Evolutionary conservation across 2,113 vertebrate species (phyloP).

Genomic region (Accipiter virgatus): DNA sequence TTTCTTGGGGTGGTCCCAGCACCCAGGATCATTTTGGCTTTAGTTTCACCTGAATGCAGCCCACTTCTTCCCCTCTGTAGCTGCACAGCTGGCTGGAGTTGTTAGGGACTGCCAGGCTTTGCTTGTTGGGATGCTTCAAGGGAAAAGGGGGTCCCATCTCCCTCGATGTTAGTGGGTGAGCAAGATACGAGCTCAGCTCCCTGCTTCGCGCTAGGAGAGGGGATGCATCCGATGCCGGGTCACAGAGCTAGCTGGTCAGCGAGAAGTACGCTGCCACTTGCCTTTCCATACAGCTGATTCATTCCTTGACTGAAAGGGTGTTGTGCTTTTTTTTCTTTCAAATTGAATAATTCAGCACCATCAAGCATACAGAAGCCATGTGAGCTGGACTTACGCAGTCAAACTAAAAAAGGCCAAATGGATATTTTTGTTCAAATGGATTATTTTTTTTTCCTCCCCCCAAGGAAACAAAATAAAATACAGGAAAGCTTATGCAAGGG

Average conservation of each 20-base stretch:
- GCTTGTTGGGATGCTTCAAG: not conserved
- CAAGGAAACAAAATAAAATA: not conserved
- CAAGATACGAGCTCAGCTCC: not conserved
- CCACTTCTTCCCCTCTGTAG: not conserved
- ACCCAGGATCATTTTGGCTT: not conserved
- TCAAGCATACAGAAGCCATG: not conserved
- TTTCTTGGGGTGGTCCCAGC: not conserved
- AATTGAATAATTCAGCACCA: not conserved
- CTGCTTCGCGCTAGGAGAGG: rapidly evolving
- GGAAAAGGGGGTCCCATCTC: rapidly evolving
- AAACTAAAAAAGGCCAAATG: constrained; percentile 11
- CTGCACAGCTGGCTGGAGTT: not conserved
- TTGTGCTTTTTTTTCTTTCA: not conserved
- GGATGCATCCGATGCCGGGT: not conserved
- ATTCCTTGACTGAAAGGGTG: not conserved
- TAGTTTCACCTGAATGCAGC: not conserved
- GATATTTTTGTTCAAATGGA: constrained; percentile 2
- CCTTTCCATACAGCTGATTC: not conserved
- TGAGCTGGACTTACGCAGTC: not conserved
- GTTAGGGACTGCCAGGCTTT: not conserved
- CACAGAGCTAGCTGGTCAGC: not conserved
- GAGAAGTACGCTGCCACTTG: not conserved
- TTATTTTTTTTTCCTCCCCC: not conserved
- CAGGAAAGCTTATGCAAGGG: not conserved
- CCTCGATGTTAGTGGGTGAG: too few relatives aligned